These are phyloP conservation scores for Ardeotis arabs DNA, from an alignment of 2,113 vertebrate genomes.

Conservation along the genomic window DNA sequence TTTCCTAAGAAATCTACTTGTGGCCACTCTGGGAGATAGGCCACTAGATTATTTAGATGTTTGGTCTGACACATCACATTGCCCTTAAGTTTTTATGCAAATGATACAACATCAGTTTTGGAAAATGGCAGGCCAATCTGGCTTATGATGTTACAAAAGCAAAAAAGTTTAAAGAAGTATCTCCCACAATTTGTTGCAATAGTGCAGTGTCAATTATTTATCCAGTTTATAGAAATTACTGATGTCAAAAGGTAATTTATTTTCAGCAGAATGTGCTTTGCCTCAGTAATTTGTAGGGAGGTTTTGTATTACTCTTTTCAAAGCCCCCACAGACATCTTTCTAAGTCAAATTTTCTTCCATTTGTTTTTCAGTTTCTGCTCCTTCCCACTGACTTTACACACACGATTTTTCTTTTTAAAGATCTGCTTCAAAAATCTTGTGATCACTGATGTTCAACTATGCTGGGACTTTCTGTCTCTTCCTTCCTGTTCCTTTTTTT, in stretches of 20 bases:
- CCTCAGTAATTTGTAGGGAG: background rate
- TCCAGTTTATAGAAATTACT: background rate
- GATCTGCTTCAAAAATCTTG: constrained; percentile 15
- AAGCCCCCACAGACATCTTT: background rate
- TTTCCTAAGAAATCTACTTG: background rate
- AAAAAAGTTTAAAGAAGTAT: background rate
- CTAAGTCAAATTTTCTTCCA: background rate
- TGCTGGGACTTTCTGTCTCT: background rate
- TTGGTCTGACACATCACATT: background rate
- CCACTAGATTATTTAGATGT: background rate
- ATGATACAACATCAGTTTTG: background rate
- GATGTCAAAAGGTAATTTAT: background rate
- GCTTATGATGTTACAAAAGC: background rate
- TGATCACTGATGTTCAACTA: constrained; percentile 7
- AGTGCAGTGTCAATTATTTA: background rate
- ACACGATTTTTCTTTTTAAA: background rate
- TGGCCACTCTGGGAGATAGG: background rate
- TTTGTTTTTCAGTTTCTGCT: background rate
- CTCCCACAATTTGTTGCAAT: background rate
- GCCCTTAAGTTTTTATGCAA: background rate
- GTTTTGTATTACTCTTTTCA: background rate
- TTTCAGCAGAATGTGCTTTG: background rate
- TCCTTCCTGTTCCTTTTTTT: constrained; percentile 46
- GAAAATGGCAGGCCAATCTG: background rate
- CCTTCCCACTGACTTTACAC: background rate